Evolutionary conservation across 2,797 vertebrate species (phyloP).

Genomic region (Pantherophis alleghaniensis): DNA sequence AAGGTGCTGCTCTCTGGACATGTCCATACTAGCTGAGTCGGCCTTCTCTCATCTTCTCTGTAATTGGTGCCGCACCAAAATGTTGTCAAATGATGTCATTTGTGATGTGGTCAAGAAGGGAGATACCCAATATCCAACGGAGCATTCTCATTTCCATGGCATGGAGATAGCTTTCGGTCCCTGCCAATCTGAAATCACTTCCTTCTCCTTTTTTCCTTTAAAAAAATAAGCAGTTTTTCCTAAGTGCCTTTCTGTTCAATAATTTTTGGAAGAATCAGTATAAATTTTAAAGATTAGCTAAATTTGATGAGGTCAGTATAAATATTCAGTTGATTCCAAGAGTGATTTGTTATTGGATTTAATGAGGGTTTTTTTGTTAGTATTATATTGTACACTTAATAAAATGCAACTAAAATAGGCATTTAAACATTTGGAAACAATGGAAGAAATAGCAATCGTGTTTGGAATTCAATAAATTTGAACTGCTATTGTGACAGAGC

Average conservation of each 20-base stretch:
- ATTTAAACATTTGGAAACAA: background rate
- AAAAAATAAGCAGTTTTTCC: background rate
- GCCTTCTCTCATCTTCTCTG: no score
- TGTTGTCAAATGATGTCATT: no score
- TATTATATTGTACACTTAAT: background rate
- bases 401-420: background rate
- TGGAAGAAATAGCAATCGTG: background rate
- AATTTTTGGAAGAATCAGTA: background rate
- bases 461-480: background rate
- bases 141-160: no score
- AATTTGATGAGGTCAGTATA: background rate
- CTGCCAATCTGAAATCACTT: background rate
- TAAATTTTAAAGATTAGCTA: background rate
- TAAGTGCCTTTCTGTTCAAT: background rate
- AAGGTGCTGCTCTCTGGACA: no score
- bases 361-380: background rate
- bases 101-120: no score
- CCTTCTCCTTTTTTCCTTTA: background rate
- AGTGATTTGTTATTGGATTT: background rate
- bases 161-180: no score
- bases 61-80: no score
- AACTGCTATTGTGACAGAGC: background rate
- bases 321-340: background rate
- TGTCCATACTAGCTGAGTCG: no score
- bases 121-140: no score